These are phyloP conservation scores for Telmatochromis brichardi DNA, from an alignment of 2,113 vertebrate species.

Conservation along the genomic window DNA sequence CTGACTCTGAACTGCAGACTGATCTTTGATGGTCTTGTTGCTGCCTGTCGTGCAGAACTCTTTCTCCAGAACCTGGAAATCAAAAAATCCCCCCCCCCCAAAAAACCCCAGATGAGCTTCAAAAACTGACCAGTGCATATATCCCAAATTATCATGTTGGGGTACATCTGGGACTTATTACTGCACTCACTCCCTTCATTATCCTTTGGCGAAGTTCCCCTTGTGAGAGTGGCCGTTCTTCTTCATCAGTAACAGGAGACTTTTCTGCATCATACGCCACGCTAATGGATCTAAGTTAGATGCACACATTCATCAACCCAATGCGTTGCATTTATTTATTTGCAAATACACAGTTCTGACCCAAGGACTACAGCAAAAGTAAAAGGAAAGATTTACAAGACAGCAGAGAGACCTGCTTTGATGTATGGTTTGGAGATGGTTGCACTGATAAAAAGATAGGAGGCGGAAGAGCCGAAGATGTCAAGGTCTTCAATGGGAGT, in stretches of 20 bases:
- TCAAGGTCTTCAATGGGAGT: background rate
- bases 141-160: background rate
- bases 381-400: background rate
- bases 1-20: background rate
- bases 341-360: background rate
- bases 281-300: constrained; percentile 34
- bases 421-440: background rate
- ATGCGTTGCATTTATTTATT: background rate
- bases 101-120: background rate
- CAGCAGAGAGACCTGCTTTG: background rate
- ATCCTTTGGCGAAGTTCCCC: constrained; percentile 69
- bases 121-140: background rate
- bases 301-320: background rate
- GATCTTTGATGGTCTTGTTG: constrained; percentile 29
- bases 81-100: background rate
- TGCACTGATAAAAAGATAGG: background rate
- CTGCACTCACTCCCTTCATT: constrained; percentile 57
- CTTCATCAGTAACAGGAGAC: constrained; percentile 60
- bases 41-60: background rate
- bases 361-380: background rate
- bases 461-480: background rate
- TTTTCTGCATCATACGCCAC: constrained; percentile 59
- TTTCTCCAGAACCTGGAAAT: constrained; percentile 39
- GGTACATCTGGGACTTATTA: background rate
- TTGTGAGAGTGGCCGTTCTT: constrained; percentile 71